phyloP scores from a whole-genome alignment of 2,888 invertebrate genomes.

The Siphlonurus alternatus region DNA sequence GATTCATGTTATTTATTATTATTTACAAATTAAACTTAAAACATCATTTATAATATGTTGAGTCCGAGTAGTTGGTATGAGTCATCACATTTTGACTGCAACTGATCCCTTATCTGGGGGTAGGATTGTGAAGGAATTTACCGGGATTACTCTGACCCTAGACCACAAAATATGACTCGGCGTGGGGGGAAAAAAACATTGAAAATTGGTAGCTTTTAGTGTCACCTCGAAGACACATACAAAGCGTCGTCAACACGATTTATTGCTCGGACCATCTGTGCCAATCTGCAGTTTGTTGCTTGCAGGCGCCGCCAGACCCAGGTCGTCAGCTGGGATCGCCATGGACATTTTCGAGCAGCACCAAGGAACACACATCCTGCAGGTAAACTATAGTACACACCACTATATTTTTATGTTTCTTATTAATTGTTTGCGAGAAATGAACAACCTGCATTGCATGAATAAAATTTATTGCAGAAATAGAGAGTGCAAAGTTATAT shows the following conservation, averaged over 20 bases:
- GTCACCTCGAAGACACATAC: background rate
- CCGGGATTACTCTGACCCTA: background rate
- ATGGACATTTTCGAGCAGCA: slow-evolving; percentile 89
- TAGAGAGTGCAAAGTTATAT: no score
- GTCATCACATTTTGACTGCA: background rate
- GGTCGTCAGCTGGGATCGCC: slow-evolving; percentile 54
- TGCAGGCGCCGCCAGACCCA: slow-evolving; percentile 54
- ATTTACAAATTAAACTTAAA: no score
- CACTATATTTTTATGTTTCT: background rate
- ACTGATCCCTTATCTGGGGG: background rate
- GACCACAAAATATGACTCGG: background rate
- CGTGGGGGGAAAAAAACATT: background rate
- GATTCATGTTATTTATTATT: no score
- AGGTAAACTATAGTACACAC: slow-evolving; percentile 39
- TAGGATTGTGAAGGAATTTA: background rate
- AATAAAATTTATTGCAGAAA: no score
- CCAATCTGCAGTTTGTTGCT: slow-evolving; percentile 17
- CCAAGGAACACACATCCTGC: slow-evolving; percentile 93
- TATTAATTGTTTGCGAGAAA: background rate
- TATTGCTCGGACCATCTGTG: background rate
- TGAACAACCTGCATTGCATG: no score
- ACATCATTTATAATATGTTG: no score
- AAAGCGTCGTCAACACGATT: background rate
- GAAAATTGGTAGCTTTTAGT: background rate
- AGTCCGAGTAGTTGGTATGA: no score